These are phyloP conservation scores for Cryptocephalus primarius DNA, from an alignment of 2,888 invertebrate species.

Conservation along the genomic window DNA sequence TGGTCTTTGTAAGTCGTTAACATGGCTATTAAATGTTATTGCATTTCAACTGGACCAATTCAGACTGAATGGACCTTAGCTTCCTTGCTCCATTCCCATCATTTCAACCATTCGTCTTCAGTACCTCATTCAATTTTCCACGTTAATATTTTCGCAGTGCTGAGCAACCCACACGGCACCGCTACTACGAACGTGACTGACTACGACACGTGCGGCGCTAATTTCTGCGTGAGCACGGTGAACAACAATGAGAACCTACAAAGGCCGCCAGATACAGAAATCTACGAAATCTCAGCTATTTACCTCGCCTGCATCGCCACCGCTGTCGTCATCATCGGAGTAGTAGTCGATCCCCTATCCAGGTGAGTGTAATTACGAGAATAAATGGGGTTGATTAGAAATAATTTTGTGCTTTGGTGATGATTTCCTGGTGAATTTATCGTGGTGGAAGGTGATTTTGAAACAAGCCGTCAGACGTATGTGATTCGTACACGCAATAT, in stretches of 20 bases:
- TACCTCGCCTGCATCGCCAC: conserved; percentile 78
- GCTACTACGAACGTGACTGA: conserved; percentile 37
- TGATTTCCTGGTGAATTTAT: not conserved
- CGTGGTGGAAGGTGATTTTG: not conserved
- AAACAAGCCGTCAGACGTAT: no score
- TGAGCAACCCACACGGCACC: conserved; percentile 59
- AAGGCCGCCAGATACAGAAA: conserved; percentile 73
- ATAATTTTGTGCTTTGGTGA: not conserved
- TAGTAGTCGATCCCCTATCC: conserved; percentile 83
- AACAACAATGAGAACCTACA: conserved; percentile 65
- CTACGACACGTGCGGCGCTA: conserved; percentile 62
- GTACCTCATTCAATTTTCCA: conserved; percentile 5
- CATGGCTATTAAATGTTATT: no score
- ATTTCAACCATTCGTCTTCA: not conserved
- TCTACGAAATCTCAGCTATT: conserved; percentile 80
- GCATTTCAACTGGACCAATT: no score
- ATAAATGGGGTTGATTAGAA: no score
- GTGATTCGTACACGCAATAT: no score
- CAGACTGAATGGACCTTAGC: no score
- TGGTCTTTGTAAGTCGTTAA: no score
- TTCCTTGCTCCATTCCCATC: not conserved
- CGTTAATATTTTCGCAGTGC: conserved; percentile 41
- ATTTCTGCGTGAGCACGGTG: conserved; percentile 66
- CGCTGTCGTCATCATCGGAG: conserved; percentile 75
- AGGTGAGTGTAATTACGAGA: conserved; percentile 43